A percentile compares a stretch with the other conserved stretches of the same genome.
phyloP scores from a whole-genome alignment of 1,140 invertebrate genomes.

The Rhynchophorus ferrugineus region DNA sequence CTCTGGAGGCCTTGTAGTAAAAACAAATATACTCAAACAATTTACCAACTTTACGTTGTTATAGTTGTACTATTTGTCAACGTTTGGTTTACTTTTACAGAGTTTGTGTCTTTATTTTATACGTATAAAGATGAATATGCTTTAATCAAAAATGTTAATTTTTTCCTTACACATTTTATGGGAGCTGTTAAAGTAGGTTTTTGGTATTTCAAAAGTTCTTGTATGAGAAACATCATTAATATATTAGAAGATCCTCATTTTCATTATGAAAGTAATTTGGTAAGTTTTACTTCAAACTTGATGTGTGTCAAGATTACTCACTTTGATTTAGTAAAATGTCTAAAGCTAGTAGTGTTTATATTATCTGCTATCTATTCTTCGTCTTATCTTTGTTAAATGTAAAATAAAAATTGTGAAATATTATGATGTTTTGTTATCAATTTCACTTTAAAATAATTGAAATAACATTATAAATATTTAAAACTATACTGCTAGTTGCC shows the following conservation, averaged over 20 bases:
- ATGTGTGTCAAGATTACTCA: no score
- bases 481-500: no score
- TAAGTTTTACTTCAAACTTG: not conserved
- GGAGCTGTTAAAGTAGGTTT: conserved; percentile 32
- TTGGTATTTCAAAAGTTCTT: conserved; percentile 29
- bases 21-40: conserved; percentile 16
- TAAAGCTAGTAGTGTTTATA: no score
- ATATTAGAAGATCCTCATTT: conserved; percentile 26
- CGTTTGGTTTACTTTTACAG: conserved; percentile 31
- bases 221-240: conserved; percentile 28
- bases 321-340: no score
- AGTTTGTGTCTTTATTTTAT: conserved; percentile 29
- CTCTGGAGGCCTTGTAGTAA: conserved; percentile 27
- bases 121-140: conserved; percentile 27
- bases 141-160: conserved; percentile 34
- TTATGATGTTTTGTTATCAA: no score
- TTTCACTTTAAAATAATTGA: no score
- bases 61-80: conserved; percentile 32
- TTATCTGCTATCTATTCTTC: no score
- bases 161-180: conserved; percentile 33
- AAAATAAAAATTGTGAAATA: no score
- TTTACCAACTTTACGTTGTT: conserved; percentile 29
- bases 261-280: conserved; percentile 25
- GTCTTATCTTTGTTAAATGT: no score
- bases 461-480: no score